These are phyloP conservation scores for Cladorhizidae sp. DNA, from an alignment of 37 sponge, comb jelly and placozoan genomes.

Conservation along the genomic window DNA sequence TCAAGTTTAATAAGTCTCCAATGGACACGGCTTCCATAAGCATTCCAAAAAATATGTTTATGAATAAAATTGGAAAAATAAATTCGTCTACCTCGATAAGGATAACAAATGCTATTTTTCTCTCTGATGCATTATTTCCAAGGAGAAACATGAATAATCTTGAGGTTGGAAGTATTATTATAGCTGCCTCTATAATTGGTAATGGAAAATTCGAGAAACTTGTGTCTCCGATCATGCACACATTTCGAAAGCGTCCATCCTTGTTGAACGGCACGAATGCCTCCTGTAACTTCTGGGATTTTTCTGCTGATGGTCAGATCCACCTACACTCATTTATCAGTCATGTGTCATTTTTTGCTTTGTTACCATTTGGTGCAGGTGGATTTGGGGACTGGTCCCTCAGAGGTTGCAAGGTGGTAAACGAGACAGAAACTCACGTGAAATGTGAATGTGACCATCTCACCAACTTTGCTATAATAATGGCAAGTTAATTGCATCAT, in stretches of 20 bases:
- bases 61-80: neutral
- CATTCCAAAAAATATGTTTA: neutral
- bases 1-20: neutral
- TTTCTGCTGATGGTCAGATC: conserved; percentile 17
- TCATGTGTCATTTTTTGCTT: too few relatives aligned
- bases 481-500: conserved; percentile 17
- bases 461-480: conserved; percentile 28
- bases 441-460: conserved; percentile 43
- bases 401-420: conserved; percentile 7
- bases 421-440: neutral
- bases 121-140: conserved; percentile 19
- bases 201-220: neutral
- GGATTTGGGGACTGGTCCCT: conserved; percentile 47
- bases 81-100: neutral
- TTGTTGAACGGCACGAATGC: conserved; percentile 8
- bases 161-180: conserved; percentile 26
- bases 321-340: too few relatives aligned
- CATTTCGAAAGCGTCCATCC: conserved; percentile 10
- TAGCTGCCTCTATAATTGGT: conserved; percentile 18
- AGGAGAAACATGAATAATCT: neutral
- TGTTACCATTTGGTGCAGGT: too few relatives aligned
- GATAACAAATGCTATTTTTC: conserved; percentile 12
- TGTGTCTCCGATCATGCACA: neutral
- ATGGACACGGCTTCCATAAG: neutral
- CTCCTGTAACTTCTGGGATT: conserved; percentile 32